These are phyloP conservation scores for Myocastor coypus DNA, from an alignment of 2,113 vertebrate species.

Conservation along the genomic window DNA sequence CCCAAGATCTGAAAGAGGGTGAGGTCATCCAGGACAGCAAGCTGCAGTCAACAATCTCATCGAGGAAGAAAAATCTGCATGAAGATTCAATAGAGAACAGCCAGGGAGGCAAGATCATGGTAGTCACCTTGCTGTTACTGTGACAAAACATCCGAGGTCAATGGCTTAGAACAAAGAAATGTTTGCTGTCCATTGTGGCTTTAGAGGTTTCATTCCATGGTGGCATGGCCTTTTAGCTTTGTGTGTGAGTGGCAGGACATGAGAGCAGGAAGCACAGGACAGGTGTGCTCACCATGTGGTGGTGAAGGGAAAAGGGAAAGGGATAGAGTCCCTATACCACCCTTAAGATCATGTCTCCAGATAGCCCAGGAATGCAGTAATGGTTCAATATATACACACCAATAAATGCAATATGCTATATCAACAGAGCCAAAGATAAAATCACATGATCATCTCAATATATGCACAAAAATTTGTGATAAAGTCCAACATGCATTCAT, in stretches of 20 bases:
- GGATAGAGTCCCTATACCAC: neutral
- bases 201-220: neutral
- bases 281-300: neutral
- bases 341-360: neutral
- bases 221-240: neutral
- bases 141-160: neutral
- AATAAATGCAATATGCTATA: too few relatives aligned
- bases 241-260: neutral
- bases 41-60: neutral
- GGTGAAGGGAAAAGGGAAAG: neutral
- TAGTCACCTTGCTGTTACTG: neutral
- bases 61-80: neutral
- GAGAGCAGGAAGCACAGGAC: too few relatives aligned
- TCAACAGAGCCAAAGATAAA: too few relatives aligned
- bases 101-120: neutral
- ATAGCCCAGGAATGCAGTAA: too few relatives aligned
- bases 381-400: too few relatives aligned
- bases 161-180: neutral
- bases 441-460: too few relatives aligned
- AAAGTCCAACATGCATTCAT: too few relatives aligned
- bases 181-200: neutral
- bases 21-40: neutral
- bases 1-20: neutral
- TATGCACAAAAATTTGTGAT: too few relatives aligned
- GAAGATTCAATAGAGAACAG: neutral